These are phyloP conservation scores for Oryzias dopingdopingensis DNA, from an alignment of 2,797 vertebrate species.

Conservation along the genomic window DNA sequence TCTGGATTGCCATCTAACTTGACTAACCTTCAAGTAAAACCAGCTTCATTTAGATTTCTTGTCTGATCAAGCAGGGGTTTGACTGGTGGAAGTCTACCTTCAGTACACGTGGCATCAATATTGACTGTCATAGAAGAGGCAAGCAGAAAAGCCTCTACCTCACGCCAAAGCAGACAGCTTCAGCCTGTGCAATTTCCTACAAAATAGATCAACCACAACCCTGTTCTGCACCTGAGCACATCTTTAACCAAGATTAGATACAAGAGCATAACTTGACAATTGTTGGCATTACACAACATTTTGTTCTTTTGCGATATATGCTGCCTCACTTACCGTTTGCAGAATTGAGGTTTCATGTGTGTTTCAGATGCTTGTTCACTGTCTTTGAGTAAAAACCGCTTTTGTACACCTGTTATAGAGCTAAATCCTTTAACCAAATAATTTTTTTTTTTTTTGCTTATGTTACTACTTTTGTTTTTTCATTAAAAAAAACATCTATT, in stretches of 20 bases:
- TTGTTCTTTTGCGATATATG: no score
- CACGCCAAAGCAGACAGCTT: constrained; percentile 43
- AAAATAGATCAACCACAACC: constrained; percentile 46
- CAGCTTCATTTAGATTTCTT: constrained; percentile 19
- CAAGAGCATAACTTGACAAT: constrained; percentile 36
- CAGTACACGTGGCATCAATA: constrained; percentile 49
- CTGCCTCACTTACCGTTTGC: no score
- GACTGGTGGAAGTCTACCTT: constrained; percentile 24
- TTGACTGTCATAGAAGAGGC: constrained; percentile 42
- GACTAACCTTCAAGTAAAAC: constrained; percentile 7
- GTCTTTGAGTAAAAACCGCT: no score
- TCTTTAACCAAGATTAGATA: constrained; percentile 33
- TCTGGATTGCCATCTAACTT: neutral
- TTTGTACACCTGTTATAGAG: no score
- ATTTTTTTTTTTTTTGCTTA: no score
- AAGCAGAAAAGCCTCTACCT: constrained; percentile 33
- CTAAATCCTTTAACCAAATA: no score
- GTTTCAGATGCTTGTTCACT: no score
- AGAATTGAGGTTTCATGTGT: no score
- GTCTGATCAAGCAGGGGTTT: constrained; percentile 19
- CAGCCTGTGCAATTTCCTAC: constrained; percentile 30
- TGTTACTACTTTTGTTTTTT: no score
- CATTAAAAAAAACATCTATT: no score
- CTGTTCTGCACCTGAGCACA: constrained; percentile 28
- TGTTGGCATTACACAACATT: constrained; percentile 17